Evolutionary conservation across 2,888 invertebrate genomes (phyloP).

Genomic region (Gerris lacustris): DNA sequence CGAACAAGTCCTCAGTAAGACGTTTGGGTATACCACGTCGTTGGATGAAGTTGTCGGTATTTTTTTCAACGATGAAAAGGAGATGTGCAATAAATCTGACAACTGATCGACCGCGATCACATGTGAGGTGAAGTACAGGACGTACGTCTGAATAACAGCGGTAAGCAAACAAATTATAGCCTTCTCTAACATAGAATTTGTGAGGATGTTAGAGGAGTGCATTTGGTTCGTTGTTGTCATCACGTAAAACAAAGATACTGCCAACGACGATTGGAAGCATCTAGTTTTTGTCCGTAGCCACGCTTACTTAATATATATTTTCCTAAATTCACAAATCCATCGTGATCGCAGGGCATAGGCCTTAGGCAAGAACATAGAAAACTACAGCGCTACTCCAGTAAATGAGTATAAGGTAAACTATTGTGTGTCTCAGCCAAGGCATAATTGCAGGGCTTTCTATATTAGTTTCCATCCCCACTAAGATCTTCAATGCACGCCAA

Average conservation of each 20-base stretch:
- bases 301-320: not conserved
- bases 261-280: not conserved
- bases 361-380: not conserved
- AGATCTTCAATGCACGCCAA: not conserved
- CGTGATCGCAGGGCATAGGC: not conserved
- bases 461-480: not conserved
- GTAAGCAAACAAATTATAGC: not conserved
- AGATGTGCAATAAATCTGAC: not conserved
- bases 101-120: not conserved
- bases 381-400: not conserved
- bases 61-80: not conserved
- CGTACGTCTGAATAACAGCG: not conserved
- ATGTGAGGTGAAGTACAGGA: not conserved
- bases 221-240: not conserved
- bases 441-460: not conserved
- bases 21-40: not conserved
- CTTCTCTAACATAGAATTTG: not conserved
- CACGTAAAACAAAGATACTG: not conserved
- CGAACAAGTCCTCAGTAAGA: not conserved
- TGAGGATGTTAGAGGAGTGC: not conserved
- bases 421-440: not conserved
- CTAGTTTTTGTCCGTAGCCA: not conserved
- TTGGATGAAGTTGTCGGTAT: not conserved
- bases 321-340: not conserved
- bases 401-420: not conserved